Evolutionary conservation across 2,797 vertebrate species (phyloP).

Genomic region (Mionectes olivaceus): DNA sequence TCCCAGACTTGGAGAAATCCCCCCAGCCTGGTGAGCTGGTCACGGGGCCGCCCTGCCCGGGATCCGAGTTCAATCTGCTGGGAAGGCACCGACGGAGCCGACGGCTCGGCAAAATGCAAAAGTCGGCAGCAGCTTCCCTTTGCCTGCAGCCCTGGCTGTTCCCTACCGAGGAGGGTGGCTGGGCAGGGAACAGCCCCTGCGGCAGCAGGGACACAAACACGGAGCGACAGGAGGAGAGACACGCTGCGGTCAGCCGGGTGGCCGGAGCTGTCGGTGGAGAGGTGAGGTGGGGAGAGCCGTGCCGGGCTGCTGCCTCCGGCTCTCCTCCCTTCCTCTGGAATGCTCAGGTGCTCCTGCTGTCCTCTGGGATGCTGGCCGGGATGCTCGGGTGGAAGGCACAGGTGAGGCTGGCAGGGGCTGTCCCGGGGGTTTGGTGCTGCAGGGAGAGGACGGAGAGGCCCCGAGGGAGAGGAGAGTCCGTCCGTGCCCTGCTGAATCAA

Average conservation of each 20-base stretch:
- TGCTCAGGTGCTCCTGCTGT: not conserved
- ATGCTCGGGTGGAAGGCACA: not conserved
- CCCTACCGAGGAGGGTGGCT: not conserved
- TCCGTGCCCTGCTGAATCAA: not conserved
- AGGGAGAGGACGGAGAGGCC: not conserved
- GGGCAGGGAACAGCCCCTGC: accelerated
- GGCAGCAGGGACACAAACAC: not conserved
- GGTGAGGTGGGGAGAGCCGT: not conserved
- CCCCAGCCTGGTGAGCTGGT: accelerated
- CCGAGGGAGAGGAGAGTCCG: not conserved
- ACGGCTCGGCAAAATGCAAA: not conserved
- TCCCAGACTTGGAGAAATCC: not conserved
- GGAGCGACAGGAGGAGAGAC: not conserved
- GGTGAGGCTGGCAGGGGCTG: not conserved
- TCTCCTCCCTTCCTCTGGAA: not conserved
- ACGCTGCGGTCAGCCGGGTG: accelerated
- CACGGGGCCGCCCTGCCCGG: not conserved
- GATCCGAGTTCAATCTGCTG: not conserved
- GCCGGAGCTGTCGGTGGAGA: not conserved
- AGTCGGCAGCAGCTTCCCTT: not conserved
- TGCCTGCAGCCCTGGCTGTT: not conserved
- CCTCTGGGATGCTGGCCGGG: not conserved
- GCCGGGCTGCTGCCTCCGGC: accelerated
- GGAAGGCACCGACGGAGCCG: not conserved
- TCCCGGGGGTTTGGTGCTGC: not conserved